A percentile compares a stretch with the other conserved stretches of the same genome.
Evolutionary conservation across 2,888 invertebrate genomes (phyloP).

Genomic region (Acleris sparsana): DNA sequence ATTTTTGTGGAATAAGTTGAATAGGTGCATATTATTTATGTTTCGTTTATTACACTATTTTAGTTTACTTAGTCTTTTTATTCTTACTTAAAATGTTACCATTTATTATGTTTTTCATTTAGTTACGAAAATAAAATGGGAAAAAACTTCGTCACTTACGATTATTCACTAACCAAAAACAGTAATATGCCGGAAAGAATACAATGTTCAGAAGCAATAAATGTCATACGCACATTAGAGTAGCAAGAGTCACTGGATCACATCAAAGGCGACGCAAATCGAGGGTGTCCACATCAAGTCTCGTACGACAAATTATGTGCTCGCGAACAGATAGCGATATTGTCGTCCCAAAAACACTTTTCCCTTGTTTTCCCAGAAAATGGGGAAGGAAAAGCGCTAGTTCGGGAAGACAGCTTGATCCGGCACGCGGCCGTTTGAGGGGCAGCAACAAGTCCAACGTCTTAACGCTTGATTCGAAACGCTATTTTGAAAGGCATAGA

Average conservation of each 20-base stretch:
- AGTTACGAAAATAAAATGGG: too few species aligned
- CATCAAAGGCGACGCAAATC: slow-evolving; percentile 52
- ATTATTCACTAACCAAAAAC: neutral
- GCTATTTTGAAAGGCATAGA: slow-evolving; percentile 52
- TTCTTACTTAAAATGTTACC: too few species aligned
- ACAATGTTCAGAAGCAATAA: slow-evolving; percentile 43
- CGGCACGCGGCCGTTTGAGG: slow-evolving; percentile 63
- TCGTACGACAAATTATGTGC: slow-evolving; percentile 72
- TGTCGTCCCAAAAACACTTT: slow-evolving; percentile 73
- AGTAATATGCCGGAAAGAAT: slow-evolving; percentile 8
- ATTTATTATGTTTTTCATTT: too few species aligned
- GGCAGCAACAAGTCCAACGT: slow-evolving; percentile 74
- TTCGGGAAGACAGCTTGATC: slow-evolving; percentile 78
- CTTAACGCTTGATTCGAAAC: slow-evolving; percentile 57
- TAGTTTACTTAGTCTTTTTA: too few species aligned
- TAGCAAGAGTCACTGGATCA: slow-evolving; percentile 44
- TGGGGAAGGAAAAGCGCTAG: slow-evolving; percentile 69
- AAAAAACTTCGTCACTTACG: too few species aligned
- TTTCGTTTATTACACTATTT: too few species aligned
- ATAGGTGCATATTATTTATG: too few species aligned
- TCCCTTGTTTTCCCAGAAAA: slow-evolving; percentile 70
- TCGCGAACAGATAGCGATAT: slow-evolving; percentile 71
- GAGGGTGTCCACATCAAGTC: slow-evolving; percentile 59
- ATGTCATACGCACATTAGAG: slow-evolving; percentile 45
- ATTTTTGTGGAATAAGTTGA: too few species aligned